A percentile compares a stretch with the other conserved stretches of the same genome.
phyloP scores from a whole-genome alignment of 2,113 vertebrate species.

The Rutilus rutilus region DNA sequence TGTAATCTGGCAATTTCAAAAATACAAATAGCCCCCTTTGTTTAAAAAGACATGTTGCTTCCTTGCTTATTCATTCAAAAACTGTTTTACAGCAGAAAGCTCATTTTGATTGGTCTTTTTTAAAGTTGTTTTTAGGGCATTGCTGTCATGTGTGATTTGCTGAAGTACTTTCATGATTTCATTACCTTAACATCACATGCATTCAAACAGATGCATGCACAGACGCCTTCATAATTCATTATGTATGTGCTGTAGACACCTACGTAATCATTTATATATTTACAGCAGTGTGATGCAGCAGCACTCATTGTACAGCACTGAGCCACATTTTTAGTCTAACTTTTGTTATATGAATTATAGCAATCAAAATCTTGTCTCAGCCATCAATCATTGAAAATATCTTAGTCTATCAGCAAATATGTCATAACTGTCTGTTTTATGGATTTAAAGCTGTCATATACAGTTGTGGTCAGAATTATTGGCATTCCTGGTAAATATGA shows the following conservation, averaged over 20 bases:
- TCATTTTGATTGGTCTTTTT: background rate
- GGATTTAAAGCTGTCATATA: background rate
- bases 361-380: background rate
- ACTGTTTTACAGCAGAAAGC: background rate
- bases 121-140: background rate
- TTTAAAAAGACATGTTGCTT: background rate
- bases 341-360: background rate
- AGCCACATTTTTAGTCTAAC: background rate
- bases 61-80: background rate
- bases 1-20: no score
- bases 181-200: background rate
- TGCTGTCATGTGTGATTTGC: background rate
- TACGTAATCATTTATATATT: conserved; percentile 20
- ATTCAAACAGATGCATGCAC: background rate
- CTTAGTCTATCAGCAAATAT: background rate
- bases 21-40: background rate
- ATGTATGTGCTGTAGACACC: conserved; percentile 20
- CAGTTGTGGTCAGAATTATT: no score
- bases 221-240: background rate
- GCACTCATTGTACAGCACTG: background rate
- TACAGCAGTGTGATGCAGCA: conserved; percentile 3
- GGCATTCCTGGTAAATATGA: no score
- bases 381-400: background rate
- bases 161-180: background rate
- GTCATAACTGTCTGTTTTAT: background rate